A percentile compares a stretch with the other conserved stretches of the same genome.
Conservation (phyloP, 2,797 vertebrate genomes). For the Malacoraja senta region DNA sequence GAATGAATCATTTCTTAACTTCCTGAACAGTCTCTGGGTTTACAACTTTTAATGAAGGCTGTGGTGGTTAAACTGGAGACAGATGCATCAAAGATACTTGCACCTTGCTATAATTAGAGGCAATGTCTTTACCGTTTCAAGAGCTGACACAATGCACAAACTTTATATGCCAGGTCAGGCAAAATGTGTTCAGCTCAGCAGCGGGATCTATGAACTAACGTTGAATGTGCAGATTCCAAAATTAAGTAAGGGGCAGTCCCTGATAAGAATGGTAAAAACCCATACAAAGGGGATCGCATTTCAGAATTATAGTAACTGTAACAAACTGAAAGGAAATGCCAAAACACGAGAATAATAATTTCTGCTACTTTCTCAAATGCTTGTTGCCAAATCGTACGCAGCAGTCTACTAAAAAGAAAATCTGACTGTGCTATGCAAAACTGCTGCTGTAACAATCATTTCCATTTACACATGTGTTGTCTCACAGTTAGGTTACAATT, state of each 20-base stretch:
- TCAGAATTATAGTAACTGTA: conserved; percentile 3
- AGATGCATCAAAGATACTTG: conserved; percentile 31
- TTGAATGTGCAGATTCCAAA: neutral
- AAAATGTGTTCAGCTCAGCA: neutral
- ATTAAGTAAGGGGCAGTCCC: conserved; percentile 27
- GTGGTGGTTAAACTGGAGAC: conserved; percentile 34
- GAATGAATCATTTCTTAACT: conserved; percentile 21
- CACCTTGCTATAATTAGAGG: conserved; percentile 33
- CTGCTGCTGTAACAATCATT: neutral
- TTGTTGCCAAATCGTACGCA: neutral
- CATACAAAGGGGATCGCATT: neutral
- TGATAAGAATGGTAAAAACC: conserved; percentile 19
- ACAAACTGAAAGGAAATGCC: conserved; percentile 6
- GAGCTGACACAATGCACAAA: conserved; percentile 21
- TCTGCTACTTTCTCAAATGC: neutral
- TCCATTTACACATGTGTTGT: no score
- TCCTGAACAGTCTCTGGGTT: conserved; percentile 14
- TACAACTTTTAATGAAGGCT: conserved; percentile 24
- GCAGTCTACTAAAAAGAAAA: neutral
- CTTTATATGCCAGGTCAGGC: neutral
- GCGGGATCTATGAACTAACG: neutral
- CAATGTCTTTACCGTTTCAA: neutral
- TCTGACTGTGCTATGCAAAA: neutral
- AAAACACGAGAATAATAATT: neutral
- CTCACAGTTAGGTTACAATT: no score